phyloP scores from a whole-genome alignment of 2,888 invertebrate genomes.

The Chesias legatella region DNA sequence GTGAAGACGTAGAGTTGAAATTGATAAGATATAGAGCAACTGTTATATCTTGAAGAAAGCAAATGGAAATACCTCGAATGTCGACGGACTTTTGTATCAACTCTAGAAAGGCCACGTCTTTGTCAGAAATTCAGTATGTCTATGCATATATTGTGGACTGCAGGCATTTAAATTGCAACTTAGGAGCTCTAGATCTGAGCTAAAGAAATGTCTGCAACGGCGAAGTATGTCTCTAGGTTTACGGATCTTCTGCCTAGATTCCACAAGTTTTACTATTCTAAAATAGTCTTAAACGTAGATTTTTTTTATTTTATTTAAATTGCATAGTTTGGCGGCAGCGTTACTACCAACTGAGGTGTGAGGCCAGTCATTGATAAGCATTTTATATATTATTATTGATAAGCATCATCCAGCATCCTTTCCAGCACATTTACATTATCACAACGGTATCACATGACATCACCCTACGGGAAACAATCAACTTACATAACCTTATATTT shows the following conservation, averaged over 20 bases:
- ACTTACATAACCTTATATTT: conserved; percentile 55
- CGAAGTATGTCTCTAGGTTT: no score
- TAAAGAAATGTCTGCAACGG: no score
- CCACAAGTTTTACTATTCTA: no score
- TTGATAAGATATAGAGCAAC: conserved; percentile 21
- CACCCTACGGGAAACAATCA: conserved; percentile 43
- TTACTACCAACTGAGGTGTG: no score
- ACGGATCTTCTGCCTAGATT: no score
- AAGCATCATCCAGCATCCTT: neutral
- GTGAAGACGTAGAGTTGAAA: conserved; percentile 11
- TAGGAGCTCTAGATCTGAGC: neutral
- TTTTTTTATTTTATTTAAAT: no score
- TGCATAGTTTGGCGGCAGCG: no score
- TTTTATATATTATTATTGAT: no score
- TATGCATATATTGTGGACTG: conserved; percentile 11
- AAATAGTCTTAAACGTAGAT: no score
- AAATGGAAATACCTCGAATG: conserved; percentile 37
- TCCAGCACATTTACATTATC: neutral
- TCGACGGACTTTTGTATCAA: conserved; percentile 49
- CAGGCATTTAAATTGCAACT: conserved; percentile 12
- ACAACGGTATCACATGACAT: conserved; percentile 14
- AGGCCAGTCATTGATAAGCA: no score
- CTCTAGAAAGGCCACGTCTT: conserved; percentile 40
- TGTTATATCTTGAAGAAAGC: conserved; percentile 38
- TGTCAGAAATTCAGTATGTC: conserved; percentile 11